Conservation (phyloP, 2,797 vertebrate species). For the Acanthurus tractus region DNA sequence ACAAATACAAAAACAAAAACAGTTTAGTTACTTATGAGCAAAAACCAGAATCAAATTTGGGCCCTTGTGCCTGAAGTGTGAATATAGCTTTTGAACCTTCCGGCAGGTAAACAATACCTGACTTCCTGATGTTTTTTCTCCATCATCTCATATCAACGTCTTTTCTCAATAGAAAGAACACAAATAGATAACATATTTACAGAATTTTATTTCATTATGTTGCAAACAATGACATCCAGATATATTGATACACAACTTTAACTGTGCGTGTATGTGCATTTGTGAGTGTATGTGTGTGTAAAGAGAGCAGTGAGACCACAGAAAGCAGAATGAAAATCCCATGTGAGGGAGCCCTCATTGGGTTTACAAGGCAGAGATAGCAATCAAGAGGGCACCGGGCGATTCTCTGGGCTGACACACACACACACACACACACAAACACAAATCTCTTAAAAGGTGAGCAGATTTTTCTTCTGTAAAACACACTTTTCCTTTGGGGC, state of each 20-base stretch:
- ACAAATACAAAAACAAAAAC: no score
- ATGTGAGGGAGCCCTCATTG: conserved; percentile 79
- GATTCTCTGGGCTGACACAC: conserved; percentile 72
- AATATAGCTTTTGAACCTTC: no score
- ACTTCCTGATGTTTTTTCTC: not conserved
- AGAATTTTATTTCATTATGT: conserved; percentile 88
- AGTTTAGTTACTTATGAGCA: no score
- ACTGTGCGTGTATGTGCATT: conserved; percentile 82
- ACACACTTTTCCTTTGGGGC: conserved; percentile 66
- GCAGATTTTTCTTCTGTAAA: conserved; percentile 67
- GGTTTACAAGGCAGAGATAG: conserved; percentile 86
- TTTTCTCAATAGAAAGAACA: conserved; percentile 46
- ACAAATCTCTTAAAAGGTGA: conserved; percentile 72
- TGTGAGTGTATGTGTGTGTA: conserved; percentile 77
- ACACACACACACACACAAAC: conserved; percentile 71
- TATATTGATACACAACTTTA: conserved; percentile 88
- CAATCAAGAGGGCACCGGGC: conserved; percentile 81
- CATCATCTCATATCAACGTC: not conserved
- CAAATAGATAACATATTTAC: conserved; percentile 80
- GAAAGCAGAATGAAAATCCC: conserved; percentile 85
- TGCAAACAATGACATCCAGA: conserved; percentile 91
- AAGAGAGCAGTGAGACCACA: conserved; percentile 85
- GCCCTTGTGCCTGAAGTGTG: no score
- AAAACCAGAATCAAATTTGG: no score
- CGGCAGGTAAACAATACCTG: no score